Evolutionary conservation across 2,888 invertebrate species (phyloP), one percentile per base, ranked within the genome.

Genomic region (Heliconius ethilla): DNA sequence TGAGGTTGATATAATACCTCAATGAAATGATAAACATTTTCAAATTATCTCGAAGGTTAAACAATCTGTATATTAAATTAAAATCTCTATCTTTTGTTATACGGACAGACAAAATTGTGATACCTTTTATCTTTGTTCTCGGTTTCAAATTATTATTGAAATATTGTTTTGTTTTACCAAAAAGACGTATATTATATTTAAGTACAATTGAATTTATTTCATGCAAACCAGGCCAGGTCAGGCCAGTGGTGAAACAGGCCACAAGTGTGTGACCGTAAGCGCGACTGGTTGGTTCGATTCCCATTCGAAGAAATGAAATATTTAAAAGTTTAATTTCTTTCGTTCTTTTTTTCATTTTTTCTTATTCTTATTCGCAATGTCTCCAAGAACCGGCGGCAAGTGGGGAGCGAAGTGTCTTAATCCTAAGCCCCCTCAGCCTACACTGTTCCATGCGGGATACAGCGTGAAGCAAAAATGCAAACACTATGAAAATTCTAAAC

Each of bases 1-100:
- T n/a, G n/a, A n/a, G n/a, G n/a, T n/a, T n/a, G n/a, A n/a, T n/a
- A n/a, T n/a, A n/a, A n/a, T n/a, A n/a, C 81, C 81, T 77, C 80
- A 75, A 40, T 2, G 11, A 76, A 70, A 51, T 79, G 81, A 73
- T 80, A 81, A 81, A 77, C 78, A 78, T 78, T 81, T 80, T 66
- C 78, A 78, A 81, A 81, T 79, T 80, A 73, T 78, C 78, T 75
- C 74, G 45, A 78, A 78, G 81, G 78, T 75, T 77, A 75, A 66
- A 75, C 63, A 76, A 22, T 65, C 33, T 66, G 74, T 77, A 62
- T 72, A 72, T 76, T 72, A 76, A 76, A 67, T 77, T 74, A 13
- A 67, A 66, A 77, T 67, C 45, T 73, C n/a, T 67, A 55, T 37
- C 37, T 76, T 40, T 67, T 67, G 45, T 74, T 73, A 27, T 74